Conservation (phyloP, 2,113 vertebrate species). For the Vidua macroura region DNA sequence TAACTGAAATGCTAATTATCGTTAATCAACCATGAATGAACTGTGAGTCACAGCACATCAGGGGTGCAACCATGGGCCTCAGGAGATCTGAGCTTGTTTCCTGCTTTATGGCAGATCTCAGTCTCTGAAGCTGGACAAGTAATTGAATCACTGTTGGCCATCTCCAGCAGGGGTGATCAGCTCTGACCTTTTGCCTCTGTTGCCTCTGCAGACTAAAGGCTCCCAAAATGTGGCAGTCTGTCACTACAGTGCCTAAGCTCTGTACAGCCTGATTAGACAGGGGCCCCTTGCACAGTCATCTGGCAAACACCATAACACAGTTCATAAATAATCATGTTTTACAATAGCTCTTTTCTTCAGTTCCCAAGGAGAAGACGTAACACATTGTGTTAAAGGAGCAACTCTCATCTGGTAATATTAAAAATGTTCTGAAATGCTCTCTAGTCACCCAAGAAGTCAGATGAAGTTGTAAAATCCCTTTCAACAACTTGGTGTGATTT, state of each 20-base stretch:
- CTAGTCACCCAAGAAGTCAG: not conserved
- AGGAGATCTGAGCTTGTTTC: not conserved
- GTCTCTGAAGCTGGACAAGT: not conserved
- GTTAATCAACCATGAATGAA: not conserved
- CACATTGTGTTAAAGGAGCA: not conserved
- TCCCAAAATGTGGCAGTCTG: not conserved
- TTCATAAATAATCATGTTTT: conserved; percentile 33
- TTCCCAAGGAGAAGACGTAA: not conserved
- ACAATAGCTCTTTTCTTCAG: conserved; percentile 31
- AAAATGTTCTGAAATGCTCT: conserved; percentile 13
- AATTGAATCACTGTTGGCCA: not conserved
- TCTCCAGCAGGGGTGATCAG: not conserved
- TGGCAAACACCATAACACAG: conserved; percentile 25
- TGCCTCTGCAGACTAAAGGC: not conserved
- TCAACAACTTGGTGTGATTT: not conserved
- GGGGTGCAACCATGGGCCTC: not conserved
- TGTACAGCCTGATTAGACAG: not conserved
- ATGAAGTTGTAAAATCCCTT: not conserved
- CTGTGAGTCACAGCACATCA: not conserved
- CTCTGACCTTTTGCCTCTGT: not conserved
- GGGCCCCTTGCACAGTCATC: not conserved
- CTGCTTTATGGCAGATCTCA: not conserved
- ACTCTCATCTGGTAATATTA: conserved; percentile 2
- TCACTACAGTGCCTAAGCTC: not conserved
- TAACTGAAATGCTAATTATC: not conserved